Percentiles rank a stretch among this genome's conserved stretches.
Conservation (phyloP, 2,113 vertebrate genomes). For the Mesembrinibis cayennensis region DNA sequence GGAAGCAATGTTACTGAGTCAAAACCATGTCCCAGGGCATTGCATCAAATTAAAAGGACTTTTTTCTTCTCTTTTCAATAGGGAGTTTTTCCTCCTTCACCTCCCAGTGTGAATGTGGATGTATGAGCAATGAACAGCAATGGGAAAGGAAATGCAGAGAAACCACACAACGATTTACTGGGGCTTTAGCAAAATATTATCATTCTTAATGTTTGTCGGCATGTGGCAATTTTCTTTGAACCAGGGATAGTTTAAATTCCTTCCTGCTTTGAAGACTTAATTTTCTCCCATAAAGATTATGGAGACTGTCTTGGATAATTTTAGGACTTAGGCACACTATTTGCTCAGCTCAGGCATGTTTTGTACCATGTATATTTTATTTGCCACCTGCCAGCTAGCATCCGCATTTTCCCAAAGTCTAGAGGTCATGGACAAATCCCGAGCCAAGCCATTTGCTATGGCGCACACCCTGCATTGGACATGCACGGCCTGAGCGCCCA, state of each 20-base stretch:
- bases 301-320: constrained; percentile 51
- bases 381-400: constrained; percentile 25
- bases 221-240: constrained; percentile 71
- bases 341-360: constrained; percentile 46
- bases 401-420: background rate
- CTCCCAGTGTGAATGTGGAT: constrained; percentile 19
- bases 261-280: constrained; percentile 67
- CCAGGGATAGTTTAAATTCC: constrained; percentile 57
- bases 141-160: constrained; percentile 71
- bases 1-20: background rate
- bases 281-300: constrained; percentile 65
- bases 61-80: background rate
- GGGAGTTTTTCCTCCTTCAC: constrained; percentile 1
- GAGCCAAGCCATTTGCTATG: background rate
- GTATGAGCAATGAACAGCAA: constrained; percentile 43
- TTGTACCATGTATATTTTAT: constrained; percentile 1
- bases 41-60: background rate
- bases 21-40: background rate
- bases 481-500: accelerated
- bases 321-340: constrained; percentile 33
- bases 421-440: background rate
- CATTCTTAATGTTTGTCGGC: constrained; percentile 68
- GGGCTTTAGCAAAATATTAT: constrained; percentile 70
- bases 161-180: constrained; percentile 65
- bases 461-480: background rate